Percentiles rank a stretch among this genome's conserved stretches.
Conservation (phyloP, 2,888 invertebrate genomes). For the Morpho deidamia region DNA sequence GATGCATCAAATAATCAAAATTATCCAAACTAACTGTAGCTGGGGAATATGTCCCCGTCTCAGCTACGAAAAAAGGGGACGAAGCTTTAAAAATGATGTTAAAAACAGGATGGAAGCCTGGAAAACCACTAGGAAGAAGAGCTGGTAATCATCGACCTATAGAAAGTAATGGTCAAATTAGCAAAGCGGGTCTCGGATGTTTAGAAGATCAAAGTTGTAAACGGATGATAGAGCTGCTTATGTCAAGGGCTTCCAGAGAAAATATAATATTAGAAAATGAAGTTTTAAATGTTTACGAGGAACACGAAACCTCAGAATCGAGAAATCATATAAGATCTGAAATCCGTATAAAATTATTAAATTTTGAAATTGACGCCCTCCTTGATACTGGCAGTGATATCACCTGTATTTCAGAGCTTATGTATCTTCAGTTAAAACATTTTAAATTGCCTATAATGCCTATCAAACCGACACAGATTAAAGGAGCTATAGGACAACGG, state of each 20-base stretch:
- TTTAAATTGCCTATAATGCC: constrained; percentile 7
- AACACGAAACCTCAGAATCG: not conserved
- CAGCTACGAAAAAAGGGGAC: not conserved
- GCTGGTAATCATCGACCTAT: not conserved
- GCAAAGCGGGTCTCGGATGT: not conserved
- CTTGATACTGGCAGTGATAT: constrained; percentile 24
- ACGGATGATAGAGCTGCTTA: not conserved
- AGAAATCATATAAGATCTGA: not conserved
- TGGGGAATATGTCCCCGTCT: constrained; percentile 5
- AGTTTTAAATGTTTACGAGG: not conserved
- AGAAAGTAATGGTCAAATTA: not conserved
- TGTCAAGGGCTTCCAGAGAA: not conserved
- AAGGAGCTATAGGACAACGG: constrained; percentile 16
- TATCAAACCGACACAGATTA: constrained; percentile 14
- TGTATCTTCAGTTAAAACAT: not conserved
- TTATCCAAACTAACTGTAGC: constrained; percentile 7
- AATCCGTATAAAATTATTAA: constrained; percentile 4
- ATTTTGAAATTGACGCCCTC: not conserved
- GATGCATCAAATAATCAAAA: not conserved
- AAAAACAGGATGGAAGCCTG: constrained; percentile 12
- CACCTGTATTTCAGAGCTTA: constrained; percentile 15
- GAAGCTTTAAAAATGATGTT: constrained; percentile 1
- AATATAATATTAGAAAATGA: not conserved
- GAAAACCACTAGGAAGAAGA: not conserved
- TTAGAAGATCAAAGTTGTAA: not conserved